Percentiles rank a stretch among this genome's conserved stretches.
Evolutionary conservation across 2,113 vertebrate species (phyloP).

Genomic region (Crotophaga sulcirostris): DNA sequence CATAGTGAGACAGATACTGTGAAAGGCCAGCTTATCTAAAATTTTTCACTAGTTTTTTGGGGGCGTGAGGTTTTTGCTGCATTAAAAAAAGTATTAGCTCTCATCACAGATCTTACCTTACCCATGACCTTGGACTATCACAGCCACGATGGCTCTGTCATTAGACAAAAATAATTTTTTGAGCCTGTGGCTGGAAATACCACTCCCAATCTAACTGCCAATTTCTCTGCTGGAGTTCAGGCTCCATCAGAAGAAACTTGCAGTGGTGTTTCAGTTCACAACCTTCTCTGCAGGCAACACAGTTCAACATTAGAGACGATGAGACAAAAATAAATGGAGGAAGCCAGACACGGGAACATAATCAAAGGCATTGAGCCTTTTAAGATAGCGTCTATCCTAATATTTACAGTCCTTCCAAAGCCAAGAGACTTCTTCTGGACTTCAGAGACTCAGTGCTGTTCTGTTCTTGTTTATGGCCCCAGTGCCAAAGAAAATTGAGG

Average conservation of each 20-base stretch:
- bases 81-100: background rate
- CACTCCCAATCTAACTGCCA: background rate
- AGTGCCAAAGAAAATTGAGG: slow-evolving; percentile 28
- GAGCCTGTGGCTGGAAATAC: background rate
- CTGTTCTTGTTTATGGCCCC: slow-evolving; percentile 34
- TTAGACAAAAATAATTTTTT: background rate
- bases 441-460: slow-evolving; percentile 33
- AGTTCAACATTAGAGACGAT: background rate
- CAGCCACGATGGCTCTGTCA: background rate
- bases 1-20: background rate
- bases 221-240: slow-evolving; percentile 40
- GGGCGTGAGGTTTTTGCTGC: background rate
- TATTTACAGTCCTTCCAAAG: slow-evolving; percentile 46
- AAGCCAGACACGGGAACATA: slow-evolving; percentile 15
- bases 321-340: slow-evolving; percentile 56
- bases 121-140: background rate
- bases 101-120: background rate
- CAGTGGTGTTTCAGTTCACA: background rate
- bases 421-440: slow-evolving; percentile 30
- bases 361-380: slow-evolving; percentile 55
- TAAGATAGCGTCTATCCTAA: slow-evolving; percentile 13
- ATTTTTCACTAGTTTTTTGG: accelerated
- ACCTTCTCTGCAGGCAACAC: background rate
- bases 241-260: background rate
- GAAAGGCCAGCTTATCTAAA: background rate